A percentile compares a stretch with the other conserved stretches of the same genome.
Evolutionary conservation across 2,888 invertebrate species (phyloP).

Genomic region (Alloscopus bannaensis): DNA sequence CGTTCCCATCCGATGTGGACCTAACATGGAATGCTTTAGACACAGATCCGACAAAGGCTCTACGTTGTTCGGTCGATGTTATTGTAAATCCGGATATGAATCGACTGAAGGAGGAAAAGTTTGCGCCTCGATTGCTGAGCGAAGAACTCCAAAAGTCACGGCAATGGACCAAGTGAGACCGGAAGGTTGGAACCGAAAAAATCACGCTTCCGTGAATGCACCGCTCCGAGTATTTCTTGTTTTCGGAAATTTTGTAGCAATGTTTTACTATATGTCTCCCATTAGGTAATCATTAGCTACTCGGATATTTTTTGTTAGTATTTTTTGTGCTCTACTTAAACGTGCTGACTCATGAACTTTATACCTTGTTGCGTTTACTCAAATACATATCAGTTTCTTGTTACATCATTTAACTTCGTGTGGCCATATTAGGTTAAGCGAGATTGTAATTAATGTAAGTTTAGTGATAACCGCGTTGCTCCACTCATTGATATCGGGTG

Average conservation of each 20-base stretch:
- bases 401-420: no score
- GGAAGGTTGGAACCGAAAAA: constrained; percentile 23
- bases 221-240: not conserved
- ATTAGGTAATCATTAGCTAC: constrained; percentile 14
- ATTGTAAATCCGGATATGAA: constrained; percentile 15
- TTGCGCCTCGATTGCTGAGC: constrained; percentile 25
- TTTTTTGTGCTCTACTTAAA: no score
- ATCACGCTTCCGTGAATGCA: no score
- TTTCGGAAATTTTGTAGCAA: not conserved
- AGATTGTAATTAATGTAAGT: no score
- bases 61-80: constrained; percentile 25
- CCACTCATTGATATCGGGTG: no score
- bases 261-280: constrained; percentile 5
- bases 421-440: no score
- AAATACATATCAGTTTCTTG: no score
- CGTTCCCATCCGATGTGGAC: constrained; percentile 11
- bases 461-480: no score
- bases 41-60: not conserved
- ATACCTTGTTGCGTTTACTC: no score
- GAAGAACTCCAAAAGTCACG: not conserved
- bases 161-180: constrained; percentile 39
- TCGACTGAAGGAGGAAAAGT: not conserved
- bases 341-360: no score
- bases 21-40: constrained; percentile 9
- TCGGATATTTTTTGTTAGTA: no score